phyloP scores from a whole-genome alignment of 2,113 vertebrate genomes.

The Sclerurus mexicanus region DNA sequence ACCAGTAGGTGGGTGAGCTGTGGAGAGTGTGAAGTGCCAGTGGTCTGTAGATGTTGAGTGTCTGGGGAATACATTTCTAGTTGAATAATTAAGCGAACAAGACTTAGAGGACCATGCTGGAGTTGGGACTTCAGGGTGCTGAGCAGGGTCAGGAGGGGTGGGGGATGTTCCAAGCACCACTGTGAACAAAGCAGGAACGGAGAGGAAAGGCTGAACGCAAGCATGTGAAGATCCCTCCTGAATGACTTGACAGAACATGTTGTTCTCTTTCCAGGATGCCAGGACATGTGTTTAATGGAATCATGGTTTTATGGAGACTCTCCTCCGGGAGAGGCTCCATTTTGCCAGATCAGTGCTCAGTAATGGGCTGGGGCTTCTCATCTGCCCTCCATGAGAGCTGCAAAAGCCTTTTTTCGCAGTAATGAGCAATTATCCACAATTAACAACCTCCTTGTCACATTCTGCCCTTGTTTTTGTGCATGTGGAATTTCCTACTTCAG shows the following conservation, averaged over 20 bases:
- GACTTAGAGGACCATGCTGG: background rate
- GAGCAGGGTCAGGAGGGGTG: background rate
- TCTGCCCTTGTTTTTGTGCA: background rate
- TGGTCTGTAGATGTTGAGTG: background rate
- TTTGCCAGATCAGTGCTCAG: background rate
- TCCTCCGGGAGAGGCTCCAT: accelerated
- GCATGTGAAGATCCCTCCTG: background rate
- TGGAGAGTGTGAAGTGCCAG: background rate
- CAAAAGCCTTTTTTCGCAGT: background rate
- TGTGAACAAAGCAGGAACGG: background rate
- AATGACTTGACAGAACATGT: background rate
- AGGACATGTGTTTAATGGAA: background rate
- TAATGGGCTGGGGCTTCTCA: background rate
- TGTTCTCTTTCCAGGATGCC: background rate
- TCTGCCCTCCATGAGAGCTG: background rate
- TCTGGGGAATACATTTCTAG: background rate
- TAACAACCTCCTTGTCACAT: background rate
- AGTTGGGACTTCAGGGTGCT: background rate
- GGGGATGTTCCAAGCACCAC: background rate
- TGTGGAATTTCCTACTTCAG: background rate
- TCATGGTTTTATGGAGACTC: background rate
- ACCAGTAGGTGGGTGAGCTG: background rate
- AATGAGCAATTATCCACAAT: background rate
- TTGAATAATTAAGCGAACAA: background rate
- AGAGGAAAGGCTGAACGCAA: background rate